A percentile compares a stretch with the other conserved stretches of the same genome.
These are phyloP conservation scores for Bellardia bayeri DNA, from an alignment of 2,888 invertebrate genomes.

Conservation along the genomic window DNA sequence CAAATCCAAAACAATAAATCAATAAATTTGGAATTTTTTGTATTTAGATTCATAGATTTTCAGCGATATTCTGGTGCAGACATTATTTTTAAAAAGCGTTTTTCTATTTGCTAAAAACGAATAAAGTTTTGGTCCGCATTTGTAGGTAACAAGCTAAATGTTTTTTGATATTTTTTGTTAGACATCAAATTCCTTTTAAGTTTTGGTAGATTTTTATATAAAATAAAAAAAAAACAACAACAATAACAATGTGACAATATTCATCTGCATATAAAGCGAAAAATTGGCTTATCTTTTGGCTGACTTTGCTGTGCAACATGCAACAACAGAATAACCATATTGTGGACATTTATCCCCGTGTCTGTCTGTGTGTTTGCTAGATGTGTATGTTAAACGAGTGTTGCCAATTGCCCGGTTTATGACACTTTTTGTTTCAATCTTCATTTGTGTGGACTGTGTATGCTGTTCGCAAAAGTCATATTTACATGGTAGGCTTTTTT, in stretches of 20 bases:
- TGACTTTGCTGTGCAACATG: neutral
- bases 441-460: neutral
- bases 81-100: neutral
- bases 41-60: neutral
- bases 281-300: slow-evolving; percentile 29
- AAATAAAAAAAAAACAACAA: neutral
- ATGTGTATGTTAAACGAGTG: slow-evolving; percentile 24
- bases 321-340: neutral
- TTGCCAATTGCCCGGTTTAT: slow-evolving; percentile 53
- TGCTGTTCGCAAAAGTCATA: neutral
- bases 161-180: neutral
- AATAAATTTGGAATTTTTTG: neutral
- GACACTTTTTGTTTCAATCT: slow-evolving; percentile 27
- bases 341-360: neutral
- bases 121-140: neutral
- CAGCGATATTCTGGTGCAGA: neutral
- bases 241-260: slow-evolving; percentile 26
- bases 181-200: neutral
- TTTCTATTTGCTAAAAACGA: slow-evolving; percentile 3
- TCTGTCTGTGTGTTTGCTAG: slow-evolving; percentile 2
- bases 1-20: neutral
- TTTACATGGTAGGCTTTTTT: slow-evolving; percentile 7
- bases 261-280: slow-evolving; percentile 38
- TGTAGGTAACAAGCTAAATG: neutral
- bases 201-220: neutral